phyloP scores from a whole-genome alignment of 2,888 invertebrate species.

The Zygogramma bicolorata region DNA sequence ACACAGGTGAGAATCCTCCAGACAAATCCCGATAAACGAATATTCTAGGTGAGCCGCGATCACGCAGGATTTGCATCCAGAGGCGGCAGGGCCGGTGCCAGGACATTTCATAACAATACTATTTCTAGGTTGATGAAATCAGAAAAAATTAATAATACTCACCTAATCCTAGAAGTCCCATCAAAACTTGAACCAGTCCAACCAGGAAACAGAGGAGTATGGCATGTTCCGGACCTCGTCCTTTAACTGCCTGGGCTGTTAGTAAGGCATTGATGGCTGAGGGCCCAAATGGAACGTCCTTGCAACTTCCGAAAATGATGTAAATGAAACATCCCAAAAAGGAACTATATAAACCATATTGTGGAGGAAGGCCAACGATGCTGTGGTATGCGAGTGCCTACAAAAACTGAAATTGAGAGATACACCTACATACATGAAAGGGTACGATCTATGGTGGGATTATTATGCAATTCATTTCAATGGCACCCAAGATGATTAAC shows the following conservation, averaged over 20 bases:
- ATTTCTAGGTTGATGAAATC: too few relatives aligned
- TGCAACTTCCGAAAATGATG: slow-evolving; percentile 90
- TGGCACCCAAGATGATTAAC: too few relatives aligned
- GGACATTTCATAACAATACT: too few relatives aligned
- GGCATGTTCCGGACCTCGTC: slow-evolving; percentile 75
- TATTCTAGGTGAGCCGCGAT: too few relatives aligned
- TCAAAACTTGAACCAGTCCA: slow-evolving; percentile 81
- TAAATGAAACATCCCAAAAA: slow-evolving; percentile 93
- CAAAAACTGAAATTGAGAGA: slow-evolving; percentile 9
- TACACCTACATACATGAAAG: neutral
- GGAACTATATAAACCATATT: slow-evolving; percentile 94
- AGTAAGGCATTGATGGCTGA: slow-evolving; percentile 92
- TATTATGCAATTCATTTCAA: too few relatives aligned
- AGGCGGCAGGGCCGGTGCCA: too few relatives aligned
- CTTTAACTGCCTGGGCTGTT: slow-evolving; percentile 82
- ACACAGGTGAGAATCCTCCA: too few relatives aligned
- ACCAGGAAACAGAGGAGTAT: slow-evolving; percentile 81
- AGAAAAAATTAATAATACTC: too few relatives aligned
- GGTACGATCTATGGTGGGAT: neutral
- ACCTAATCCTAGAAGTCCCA: slow-evolving; percentile 87
- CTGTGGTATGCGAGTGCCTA: slow-evolving; percentile 33
- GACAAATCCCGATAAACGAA: too few relatives aligned
- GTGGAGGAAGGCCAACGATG: slow-evolving; percentile 71
- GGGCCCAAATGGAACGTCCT: slow-evolving; percentile 93
- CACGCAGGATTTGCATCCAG: too few relatives aligned